Base-by-base conservation (phyloP, 1,140 invertebrate genomes). In the Mylabris phalerata region DNA sequence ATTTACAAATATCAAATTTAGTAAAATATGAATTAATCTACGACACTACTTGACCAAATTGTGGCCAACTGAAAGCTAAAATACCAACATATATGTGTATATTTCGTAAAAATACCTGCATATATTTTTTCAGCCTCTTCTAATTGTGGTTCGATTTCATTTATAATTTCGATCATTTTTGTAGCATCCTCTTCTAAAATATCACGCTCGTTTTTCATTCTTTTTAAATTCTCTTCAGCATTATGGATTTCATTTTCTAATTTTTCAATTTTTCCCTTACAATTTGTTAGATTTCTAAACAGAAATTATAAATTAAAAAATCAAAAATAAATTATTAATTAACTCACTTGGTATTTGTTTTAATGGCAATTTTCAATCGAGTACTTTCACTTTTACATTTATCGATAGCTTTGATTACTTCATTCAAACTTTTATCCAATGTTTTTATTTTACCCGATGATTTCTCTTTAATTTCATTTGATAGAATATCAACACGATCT, bases 281-380 rank as follows among this genome's bases (percentile, higher is more conserved):
- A 79, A 62, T 91, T 92, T 44, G 82, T 83, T 0, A 83, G 75
- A 73, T 93, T 93, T 56, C 19, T 19, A 19, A 19, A 19, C 19
- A 19, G 19, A 19, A 19, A 19, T 19, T 19, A 19, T 19, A 19
- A 19, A 19, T 19, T 19, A 19, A 19, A 19, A 19, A 19, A 19
- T 19, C 19, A 2, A 19, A 19, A 19, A 19, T 19, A 1, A 19
- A 19, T 19, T 1, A 19, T 19, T 19, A 19, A 19, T 19, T 19
- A 19, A 19, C 19, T 19, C 19, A 19, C 19, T 90, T 85, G 67
- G 88, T 80, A 1, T 89, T 82, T 9, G 90, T 89, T 69, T 89
- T 93, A n/a, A 93, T 84, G 3, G 83, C 89, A 3, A 94, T 90
- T 51, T 83, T 85, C 2, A 91, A 71, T 60, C 87, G 86, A 0